These are phyloP conservation scores for Lagorchestes hirsutus DNA, from an alignment of 2,797 vertebrate genomes.

Conservation along the genomic window DNA sequence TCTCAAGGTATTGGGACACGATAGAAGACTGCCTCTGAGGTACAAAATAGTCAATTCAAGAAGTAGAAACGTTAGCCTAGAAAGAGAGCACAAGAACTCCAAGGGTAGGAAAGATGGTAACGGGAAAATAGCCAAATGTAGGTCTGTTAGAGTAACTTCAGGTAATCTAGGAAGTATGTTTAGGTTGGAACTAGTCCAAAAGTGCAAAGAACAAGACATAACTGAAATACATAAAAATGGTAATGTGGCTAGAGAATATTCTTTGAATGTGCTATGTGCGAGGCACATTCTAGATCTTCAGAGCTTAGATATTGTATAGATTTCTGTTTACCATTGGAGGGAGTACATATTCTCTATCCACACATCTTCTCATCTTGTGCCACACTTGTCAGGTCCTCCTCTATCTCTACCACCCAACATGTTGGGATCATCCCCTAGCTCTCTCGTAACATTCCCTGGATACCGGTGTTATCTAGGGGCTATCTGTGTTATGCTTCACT, in stretches of 20 bases:
- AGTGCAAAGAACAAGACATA: neutral
- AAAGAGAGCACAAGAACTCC: neutral
- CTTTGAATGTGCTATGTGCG: neutral
- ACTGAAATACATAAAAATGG: neutral
- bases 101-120: neutral
- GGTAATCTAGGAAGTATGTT: neutral
- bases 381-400: neutral
- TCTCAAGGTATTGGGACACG: neutral
- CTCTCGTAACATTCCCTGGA: neutral
- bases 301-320: neutral
- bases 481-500: neutral
- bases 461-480: neutral
- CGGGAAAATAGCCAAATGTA: neutral
- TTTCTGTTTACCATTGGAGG: neutral
- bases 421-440: neutral
- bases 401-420: neutral
- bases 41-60: neutral
- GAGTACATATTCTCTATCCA: neutral
- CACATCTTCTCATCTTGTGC: neutral
- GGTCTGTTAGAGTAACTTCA: neutral
- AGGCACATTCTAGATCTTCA: neutral
- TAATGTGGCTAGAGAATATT: neutral
- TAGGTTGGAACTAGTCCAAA: neutral
- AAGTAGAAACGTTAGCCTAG: neutral
- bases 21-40: neutral